Evolutionary conservation across 2,797 vertebrate species (phyloP), one percentile per base, ranked within the genome.

Genomic region (Masticophis lateralis): DNA sequence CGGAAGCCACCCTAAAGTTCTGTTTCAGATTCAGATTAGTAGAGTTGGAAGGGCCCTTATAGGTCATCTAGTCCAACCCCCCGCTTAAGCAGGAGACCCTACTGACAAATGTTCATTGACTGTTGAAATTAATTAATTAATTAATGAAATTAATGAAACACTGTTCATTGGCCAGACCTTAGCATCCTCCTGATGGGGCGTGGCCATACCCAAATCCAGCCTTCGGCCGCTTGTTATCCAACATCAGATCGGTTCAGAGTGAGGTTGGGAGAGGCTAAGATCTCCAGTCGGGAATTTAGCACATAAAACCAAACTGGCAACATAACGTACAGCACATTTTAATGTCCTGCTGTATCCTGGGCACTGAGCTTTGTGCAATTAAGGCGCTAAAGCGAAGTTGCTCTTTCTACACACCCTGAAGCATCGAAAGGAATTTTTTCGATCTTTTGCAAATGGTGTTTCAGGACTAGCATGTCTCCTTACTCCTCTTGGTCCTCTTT

Each of bases 211-310:
- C 1, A 0, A 37, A 53, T 8, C 53, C 89, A 18, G 27, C 16
- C 51, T 55, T 61, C 56, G 87, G 90, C 0, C 9, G 43, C 60
- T 86, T n/a, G 43, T 7, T 86, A 63, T 27, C 56, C 53, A 61
- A 2, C 8, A 13, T 0, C 6, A 18, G 56, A 27, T 66, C 43
- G 83, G 86, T 86, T 57, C 57, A 18, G 9, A 27, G 57, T 10
- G n/a, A 83, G 47, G 55, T 56, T 86, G 88, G 13, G 22, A 27
- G 56, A n/a, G 92, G 5, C 47, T 83, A 16, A 43, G 14, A 86
- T 86, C 79, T 91, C 43, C 92, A 79, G 7, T 43, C 37, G 63
- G 1, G 92, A 90, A 61, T 93, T 93, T 91, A 37, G 91, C 86
- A 18, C n/a, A 27, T 74, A 12, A 43, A 22, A 3, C 87, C 18